Percentiles rank a stretch among this genome's conserved stretches.
phyloP scores from a whole-genome alignment of 2,888 invertebrate genomes.

The Tiliacea aurago region DNA sequence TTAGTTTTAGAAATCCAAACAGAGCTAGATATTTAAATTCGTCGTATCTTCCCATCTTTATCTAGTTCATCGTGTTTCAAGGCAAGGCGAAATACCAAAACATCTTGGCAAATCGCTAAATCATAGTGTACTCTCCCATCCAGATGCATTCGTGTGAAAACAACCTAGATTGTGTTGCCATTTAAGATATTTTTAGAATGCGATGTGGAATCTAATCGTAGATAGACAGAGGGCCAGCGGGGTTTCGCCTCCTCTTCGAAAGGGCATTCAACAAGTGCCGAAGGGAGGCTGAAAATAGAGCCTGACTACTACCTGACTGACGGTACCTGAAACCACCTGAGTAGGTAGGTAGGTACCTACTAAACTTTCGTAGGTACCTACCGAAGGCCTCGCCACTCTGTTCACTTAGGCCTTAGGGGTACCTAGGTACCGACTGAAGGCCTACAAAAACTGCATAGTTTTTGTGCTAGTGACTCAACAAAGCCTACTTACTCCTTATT shows the following conservation, averaged over 20 bases:
- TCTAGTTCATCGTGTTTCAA: background rate
- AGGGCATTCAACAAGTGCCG: constrained; percentile 45
- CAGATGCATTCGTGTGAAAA: constrained; percentile 1
- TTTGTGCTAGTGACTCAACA: background rate
- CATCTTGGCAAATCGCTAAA: constrained; percentile 17
- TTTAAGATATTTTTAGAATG: constrained; percentile 48
- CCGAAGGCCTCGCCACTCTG: background rate
- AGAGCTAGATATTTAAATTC: constrained; percentile 1
- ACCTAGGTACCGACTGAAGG: background rate
- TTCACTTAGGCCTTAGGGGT: background rate
- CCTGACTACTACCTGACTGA: too few species aligned
- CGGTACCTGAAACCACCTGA: too few species aligned
- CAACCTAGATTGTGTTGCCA: constrained; percentile 35
- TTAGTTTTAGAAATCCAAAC: constrained; percentile 11
- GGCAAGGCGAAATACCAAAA: constrained; percentile 13
- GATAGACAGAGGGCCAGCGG: background rate
- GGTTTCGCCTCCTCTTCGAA: constrained; percentile 7
- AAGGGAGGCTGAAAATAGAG: background rate
- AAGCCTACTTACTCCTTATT: background rate
- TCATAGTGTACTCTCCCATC: background rate
- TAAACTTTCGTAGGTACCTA: background rate
- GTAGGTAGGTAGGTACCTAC: background rate
- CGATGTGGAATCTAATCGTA: constrained; percentile 39
- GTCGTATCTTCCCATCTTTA: background rate
- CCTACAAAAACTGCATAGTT: background rate